Base-by-base conservation (phyloP, 2,888 invertebrate genomes). In the Acanthopleura granulata region DNA sequence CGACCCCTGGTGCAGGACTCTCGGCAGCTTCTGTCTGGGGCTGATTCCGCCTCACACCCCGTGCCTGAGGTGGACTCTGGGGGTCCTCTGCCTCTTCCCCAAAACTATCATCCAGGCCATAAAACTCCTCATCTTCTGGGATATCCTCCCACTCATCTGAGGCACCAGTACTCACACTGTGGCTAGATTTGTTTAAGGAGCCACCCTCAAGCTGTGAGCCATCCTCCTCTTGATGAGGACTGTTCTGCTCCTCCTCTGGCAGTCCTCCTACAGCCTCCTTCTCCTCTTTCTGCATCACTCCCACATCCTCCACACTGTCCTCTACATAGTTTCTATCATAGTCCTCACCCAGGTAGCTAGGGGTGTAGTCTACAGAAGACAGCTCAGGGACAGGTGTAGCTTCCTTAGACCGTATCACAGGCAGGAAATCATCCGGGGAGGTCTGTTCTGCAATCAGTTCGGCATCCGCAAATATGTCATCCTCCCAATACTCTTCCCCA, bases 131-230 rank as follows among this genome's bases (percentile, higher is more conserved):
- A 66, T 66, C 66, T 27, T 66, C 66, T 12, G 66, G 66, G 22
- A 66, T 66, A 66, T 66, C 66, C 29, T 66, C 66, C 66, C 66
- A 66, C 66, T 66, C 66, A 25, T 66, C 66, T 6, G 66, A 66
- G 12, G 66, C 29, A 3, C 66, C 66, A 22, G 66, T 66, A 66
- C 66, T 66, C 16, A 66, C 29, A 27, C 66, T 66, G 27, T 66
- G 66, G 66, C 66, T 66, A 27, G 66, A 66, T 14, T 66, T 66
- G 29, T 25, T 27, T 6, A 22, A 6, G 66, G 22, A 22, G 25
- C 4, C 27, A 18, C 29, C 66, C 6, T 15, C 66, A 6, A 1
- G 3, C 22, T 22, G 16, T 15, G 16, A 15, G 15, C 6, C 25
- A 16, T 22, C 27, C 25, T 22, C 22, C 22, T 66, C 66, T 15